phyloP scores from a whole-genome alignment of 2,797 vertebrate genomes.

The Neostethus bicornis region DNA sequence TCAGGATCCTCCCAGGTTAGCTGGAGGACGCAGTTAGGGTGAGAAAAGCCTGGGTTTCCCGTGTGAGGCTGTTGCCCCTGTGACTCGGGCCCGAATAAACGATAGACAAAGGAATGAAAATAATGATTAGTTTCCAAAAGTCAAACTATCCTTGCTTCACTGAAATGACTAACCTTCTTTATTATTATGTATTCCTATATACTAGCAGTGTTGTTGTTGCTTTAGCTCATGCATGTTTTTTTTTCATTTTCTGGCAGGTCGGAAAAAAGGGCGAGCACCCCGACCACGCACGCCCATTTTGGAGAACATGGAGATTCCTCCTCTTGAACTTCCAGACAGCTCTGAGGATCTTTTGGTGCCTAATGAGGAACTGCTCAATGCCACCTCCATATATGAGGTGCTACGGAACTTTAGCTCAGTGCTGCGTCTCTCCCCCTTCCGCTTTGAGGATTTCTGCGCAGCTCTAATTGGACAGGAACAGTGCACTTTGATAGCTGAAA shows the following conservation, averaged over 20 bases:
- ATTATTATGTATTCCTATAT: no score
- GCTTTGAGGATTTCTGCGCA: conserved; percentile 98
- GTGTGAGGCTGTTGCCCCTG: no score
- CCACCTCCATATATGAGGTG: conserved; percentile 94
- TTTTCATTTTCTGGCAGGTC: conserved; percentile 76
- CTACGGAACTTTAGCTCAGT: conserved; percentile 95
- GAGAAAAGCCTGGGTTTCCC: no score
- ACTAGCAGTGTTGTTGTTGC: no score
- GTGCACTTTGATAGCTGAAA: conserved; percentile 96
- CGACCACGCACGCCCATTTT: conserved; percentile 91
- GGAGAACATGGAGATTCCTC: conserved; percentile 94
- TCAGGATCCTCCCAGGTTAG: no score
- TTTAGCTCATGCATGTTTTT: not conserved
- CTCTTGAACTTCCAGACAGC: conserved; percentile 89
- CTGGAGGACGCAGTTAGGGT: no score
- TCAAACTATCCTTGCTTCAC: no score
- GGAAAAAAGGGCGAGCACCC: conserved; percentile 85
- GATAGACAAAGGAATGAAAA: no score
- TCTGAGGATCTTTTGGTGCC: conserved; percentile 97
- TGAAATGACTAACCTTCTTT: no score
- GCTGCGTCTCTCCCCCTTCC: conserved; percentile 95
- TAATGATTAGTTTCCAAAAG: no score
- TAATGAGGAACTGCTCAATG: conserved; percentile 90
- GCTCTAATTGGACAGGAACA: conserved; percentile 95
- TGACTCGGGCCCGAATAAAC: no score